Conservation (phyloP, 2,888 invertebrate species). For the Drosophila basisetae region DNA sequence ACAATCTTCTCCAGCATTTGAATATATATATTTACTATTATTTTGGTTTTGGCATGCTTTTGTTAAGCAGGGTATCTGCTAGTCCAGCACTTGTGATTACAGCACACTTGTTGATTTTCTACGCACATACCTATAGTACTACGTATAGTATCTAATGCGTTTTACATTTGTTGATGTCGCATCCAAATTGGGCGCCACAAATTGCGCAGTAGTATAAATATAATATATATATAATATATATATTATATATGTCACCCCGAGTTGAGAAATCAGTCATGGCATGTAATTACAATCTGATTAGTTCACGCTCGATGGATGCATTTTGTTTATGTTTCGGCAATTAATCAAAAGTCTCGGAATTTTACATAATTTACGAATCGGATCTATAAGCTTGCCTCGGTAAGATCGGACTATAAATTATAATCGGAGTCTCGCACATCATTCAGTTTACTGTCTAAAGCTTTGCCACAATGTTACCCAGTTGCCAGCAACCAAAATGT, state of each 20-base stretch:
- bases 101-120: not conserved
- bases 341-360: conserved; percentile 52
- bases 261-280: conserved; percentile 35
- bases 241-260: conserved; percentile 10
- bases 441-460: conserved; percentile 50
- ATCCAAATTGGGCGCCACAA: conserved; percentile 35
- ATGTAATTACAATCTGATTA: conserved; percentile 53
- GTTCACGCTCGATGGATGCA: conserved; percentile 53
- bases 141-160: conserved; percentile 25
- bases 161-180: conserved; percentile 32
- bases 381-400: conserved; percentile 29
- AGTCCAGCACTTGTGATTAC: conserved; percentile 2
- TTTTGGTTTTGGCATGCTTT: not conserved
- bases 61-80: conserved; percentile 8
- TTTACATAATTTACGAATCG: conserved; percentile 25
- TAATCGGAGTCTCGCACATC: conserved; percentile 19
- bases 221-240: not conserved
- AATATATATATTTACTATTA: not conserved
- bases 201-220: conserved; percentile 47
- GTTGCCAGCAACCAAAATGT: conserved; percentile 52
- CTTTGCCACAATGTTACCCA: conserved; percentile 59
- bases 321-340: conserved; percentile 70
- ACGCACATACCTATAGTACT: not conserved
- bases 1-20: not conserved
- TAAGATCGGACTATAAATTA: conserved; percentile 62